phyloP scores from a whole-genome alignment of 2,888 invertebrate species.

The Xestobium rufovillosum region DNA sequence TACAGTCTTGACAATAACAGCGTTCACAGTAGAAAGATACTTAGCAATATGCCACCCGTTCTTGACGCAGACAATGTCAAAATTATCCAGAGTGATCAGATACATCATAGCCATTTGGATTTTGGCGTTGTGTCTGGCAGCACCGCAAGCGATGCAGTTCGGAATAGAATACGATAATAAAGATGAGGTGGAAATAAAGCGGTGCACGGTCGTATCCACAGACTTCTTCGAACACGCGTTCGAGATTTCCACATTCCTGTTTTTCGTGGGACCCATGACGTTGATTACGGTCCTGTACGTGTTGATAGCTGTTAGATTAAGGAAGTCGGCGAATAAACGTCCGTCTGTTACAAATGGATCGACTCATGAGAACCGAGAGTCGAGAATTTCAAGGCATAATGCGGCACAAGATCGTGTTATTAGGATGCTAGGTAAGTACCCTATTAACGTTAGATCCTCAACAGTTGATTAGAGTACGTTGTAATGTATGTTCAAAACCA shows the following conservation, averaged over 20 bases:
- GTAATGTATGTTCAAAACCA: too few species aligned
- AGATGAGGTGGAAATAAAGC: constrained; percentile 33
- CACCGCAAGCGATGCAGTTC: constrained; percentile 59
- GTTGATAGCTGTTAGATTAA: constrained; percentile 64
- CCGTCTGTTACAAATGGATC: not conserved
- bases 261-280: constrained; percentile 83
- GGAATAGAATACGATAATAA: constrained; percentile 40
- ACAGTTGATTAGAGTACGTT: too few species aligned
- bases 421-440: constrained; percentile 64
- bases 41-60: constrained; percentile 65
- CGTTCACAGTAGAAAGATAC: constrained; percentile 65
- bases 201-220: constrained; percentile 47
- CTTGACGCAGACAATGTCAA: constrained; percentile 75
- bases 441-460: not conserved
- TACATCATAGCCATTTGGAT: constrained; percentile 78
- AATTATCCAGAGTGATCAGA: constrained; percentile 73
- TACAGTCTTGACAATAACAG: constrained; percentile 60
- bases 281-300: constrained; percentile 76
- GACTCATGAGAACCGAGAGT: constrained; percentile 9
- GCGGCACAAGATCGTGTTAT: constrained; percentile 49
- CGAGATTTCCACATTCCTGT: constrained; percentile 71
- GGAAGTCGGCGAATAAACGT: constrained; percentile 44
- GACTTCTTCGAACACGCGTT: constrained; percentile 61
- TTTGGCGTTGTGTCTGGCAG: constrained; percentile 62
- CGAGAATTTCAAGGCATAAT: constrained; percentile 21